Base-by-base conservation (phyloP, 1,140 invertebrate genomes). In the Globodera ellingtonae region DNA sequence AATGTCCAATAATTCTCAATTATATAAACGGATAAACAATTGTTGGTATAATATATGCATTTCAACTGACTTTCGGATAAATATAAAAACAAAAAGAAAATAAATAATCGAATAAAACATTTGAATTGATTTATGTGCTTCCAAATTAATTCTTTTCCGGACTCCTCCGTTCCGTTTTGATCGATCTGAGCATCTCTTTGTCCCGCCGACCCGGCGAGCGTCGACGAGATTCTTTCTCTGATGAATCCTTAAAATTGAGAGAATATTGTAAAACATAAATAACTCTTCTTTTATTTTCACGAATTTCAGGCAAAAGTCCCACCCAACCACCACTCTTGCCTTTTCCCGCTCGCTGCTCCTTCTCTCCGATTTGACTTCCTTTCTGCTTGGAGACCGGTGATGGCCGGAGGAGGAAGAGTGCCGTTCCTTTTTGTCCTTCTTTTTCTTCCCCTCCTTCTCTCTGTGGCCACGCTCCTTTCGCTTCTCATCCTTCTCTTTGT, bases 351-450 rank as follows among this genome's bases (percentile, higher is more conserved):
- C 75, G 13, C 50, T 67, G 48, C 75, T 77, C 46, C 75, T 18
- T 77, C 75, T 77, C 69, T 77, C 75, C 65, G 47, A 44, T 77
- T 77, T 77, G 50, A 77, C 18, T 52, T 75, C 73, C 50, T 75
- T 75, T 21, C 65, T 24, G 69, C 75, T 77, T 46, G 75, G 75
- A 47, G 75, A 77, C 10, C 75, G 75, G 7, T 65, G 47, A 15
- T 70, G 67, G 10, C 67, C 35, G 4, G 67, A 70, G 50, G 75
- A 76, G 21, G 75, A 77, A 18, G 46, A 67, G 9, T 69, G 62
- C 62, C 35, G n/a, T 3, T 66, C 50, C 46, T 67, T 65, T 15
- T 50, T 77, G 21, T 77, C 75, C 62, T 69, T 75, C 65, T 75
- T 66, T 13, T 75, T 77, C 62, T 77, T 77, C 15, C 62, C 69